Conservation (phyloP, 2,888 invertebrate species). For the Drosophila rubida region DNA sequence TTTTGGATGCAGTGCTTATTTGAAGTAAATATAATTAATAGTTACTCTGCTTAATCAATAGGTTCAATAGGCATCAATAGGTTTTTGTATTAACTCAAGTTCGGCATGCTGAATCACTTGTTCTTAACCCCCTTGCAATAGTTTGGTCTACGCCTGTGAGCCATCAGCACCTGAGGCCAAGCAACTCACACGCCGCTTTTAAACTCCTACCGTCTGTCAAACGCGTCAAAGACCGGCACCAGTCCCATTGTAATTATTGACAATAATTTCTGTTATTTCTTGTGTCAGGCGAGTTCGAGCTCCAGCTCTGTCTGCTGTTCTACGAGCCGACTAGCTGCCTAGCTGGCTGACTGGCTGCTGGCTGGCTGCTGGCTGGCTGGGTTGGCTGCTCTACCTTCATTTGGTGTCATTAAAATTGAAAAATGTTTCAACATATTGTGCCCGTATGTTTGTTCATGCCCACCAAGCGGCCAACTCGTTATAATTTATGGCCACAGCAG, state of each 20-base stretch:
- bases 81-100: too few relatives aligned
- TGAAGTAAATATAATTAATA: too few relatives aligned
- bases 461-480: slow-evolving; percentile 54
- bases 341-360: background rate
- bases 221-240: slow-evolving; percentile 71
- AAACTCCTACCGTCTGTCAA: slow-evolving; percentile 79
- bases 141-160: slow-evolving; percentile 22
- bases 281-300: slow-evolving; percentile 34
- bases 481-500: slow-evolving; percentile 62
- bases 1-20: too few relatives aligned
- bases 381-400: slow-evolving; percentile 50
- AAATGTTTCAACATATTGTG: slow-evolving; percentile 64
- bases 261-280: slow-evolving; percentile 81
- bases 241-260: slow-evolving; percentile 76
- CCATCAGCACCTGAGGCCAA: slow-evolving; percentile 48
- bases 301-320: slow-evolving; percentile 5
- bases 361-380: background rate
- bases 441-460: slow-evolving; percentile 59
- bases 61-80: too few relatives aligned
- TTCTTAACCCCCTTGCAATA: slow-evolving; percentile 2
- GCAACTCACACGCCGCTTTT: slow-evolving; percentile 66
- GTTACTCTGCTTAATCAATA: too few relatives aligned
- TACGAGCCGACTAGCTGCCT: slow-evolving; percentile 6
- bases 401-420: slow-evolving; percentile 73
- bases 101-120: too few relatives aligned